phyloP scores from a whole-genome alignment of 2,888 invertebrate genomes.

The Steinernema carpocapsae region DNA sequence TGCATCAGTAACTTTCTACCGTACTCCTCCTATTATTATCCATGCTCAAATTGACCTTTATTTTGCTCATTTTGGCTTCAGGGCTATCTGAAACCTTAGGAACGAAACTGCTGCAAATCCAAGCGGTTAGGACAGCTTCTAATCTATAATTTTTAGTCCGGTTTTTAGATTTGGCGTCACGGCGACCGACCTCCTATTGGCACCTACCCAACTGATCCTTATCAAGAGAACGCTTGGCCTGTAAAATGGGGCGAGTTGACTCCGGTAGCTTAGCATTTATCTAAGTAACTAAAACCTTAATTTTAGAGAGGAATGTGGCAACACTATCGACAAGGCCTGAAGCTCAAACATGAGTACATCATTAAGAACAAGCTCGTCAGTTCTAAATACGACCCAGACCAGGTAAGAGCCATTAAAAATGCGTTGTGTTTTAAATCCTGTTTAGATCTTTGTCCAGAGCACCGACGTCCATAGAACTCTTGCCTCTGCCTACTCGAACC shows the following conservation, averaged over 20 bases:
- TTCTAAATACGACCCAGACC: slow-evolving; percentile 46
- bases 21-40: too few relatives aligned
- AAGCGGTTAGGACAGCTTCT: too few relatives aligned
- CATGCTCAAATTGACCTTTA: too few relatives aligned
- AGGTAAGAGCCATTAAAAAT: too few relatives aligned
- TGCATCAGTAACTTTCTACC: too few relatives aligned
- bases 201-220: slow-evolving; percentile 84
- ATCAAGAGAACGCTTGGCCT: slow-evolving; percentile 81
- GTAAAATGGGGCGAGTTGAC: slow-evolving; percentile 89
- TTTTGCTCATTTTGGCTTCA: too few relatives aligned
- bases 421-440: too few relatives aligned
- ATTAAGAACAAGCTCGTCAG: slow-evolving; percentile 46
- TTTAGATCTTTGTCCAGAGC: too few relatives aligned
- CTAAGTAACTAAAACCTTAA: too few relatives aligned
- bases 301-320: slow-evolving; percentile 64
- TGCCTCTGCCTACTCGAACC: slow-evolving; percentile 83
- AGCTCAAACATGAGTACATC: slow-evolving; percentile 50
- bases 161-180: slow-evolving; percentile 80
- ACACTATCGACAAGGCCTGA: slow-evolving; percentile 53
- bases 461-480: slow-evolving; percentile 68
- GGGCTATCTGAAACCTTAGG: too few relatives aligned
- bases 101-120: too few relatives aligned
- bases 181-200: slow-evolving; percentile 84
- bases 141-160: too few relatives aligned
- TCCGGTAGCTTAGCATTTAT: slow-evolving; percentile 74